phyloP scores from a whole-genome alignment of 2,888 invertebrate genomes.

The Atherix ibis region DNA sequence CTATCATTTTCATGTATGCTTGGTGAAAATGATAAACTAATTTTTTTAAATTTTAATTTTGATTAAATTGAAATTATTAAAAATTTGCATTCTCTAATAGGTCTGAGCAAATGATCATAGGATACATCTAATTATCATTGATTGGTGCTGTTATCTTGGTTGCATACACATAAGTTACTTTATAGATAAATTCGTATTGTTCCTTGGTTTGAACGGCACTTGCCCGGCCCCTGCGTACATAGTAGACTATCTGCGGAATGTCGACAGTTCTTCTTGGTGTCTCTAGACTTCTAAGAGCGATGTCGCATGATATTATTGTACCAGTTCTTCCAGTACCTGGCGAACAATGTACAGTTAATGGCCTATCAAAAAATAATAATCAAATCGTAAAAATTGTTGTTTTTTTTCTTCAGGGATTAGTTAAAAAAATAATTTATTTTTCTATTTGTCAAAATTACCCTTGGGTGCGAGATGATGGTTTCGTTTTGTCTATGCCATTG shows the following conservation, averaged over 20 bases:
- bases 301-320: conserved; percentile 70
- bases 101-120: too few relatives aligned
- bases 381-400: too few relatives aligned
- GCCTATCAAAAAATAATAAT: conserved; percentile 36
- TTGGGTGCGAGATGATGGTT: conserved; percentile 19
- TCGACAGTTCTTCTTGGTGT: conserved; percentile 59
- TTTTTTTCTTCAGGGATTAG: too few relatives aligned
- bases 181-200: conserved; percentile 84
- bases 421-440: too few relatives aligned
- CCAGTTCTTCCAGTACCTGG: conserved; percentile 84
- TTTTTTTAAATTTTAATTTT: too few relatives aligned
- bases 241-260: conserved; percentile 71
- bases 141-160: conserved; percentile 64
- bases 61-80: too few relatives aligned
- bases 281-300: conserved; percentile 74
- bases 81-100: too few relatives aligned
- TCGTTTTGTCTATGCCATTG: conserved; percentile 9
- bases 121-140: conserved; percentile 37
- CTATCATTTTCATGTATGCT: too few relatives aligned
- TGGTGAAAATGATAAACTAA: too few relatives aligned
- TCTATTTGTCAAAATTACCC: too few relatives aligned
- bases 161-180: conserved; percentile 73
- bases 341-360: conserved; percentile 71
- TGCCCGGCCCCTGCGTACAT: conserved; percentile 70
- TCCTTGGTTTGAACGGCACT: conserved; percentile 81